phyloP scores from a whole-genome alignment of 2,797 vertebrate species.

The Enoplosus armatus region DNA sequence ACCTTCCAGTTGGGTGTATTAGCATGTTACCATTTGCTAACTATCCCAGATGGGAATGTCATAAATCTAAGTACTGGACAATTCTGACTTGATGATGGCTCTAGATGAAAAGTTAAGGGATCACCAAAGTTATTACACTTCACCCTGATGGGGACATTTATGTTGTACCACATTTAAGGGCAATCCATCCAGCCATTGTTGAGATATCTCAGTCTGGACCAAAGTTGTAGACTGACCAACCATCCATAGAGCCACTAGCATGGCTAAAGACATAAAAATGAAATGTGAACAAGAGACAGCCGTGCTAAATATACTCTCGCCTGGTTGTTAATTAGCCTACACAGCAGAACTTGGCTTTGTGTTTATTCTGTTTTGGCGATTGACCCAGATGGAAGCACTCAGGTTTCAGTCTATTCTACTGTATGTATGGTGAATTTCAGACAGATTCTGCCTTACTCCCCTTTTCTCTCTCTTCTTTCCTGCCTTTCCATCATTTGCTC shows the following conservation, averaged over 20 bases:
- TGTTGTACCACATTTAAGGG: neutral
- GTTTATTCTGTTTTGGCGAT: conserved; percentile 34
- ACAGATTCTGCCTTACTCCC: neutral
- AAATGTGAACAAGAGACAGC: neutral
- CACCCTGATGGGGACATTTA: neutral
- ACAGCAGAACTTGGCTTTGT: conserved; percentile 34
- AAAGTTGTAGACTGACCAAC: neutral
- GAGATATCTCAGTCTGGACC: neutral
- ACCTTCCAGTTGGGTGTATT: neutral
- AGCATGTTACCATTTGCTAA: neutral
- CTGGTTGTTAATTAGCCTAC: conserved; percentile 32
- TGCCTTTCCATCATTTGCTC: neutral
- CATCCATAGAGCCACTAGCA: neutral
- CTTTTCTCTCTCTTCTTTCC: neutral
- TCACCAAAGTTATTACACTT: neutral
- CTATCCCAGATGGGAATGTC: neutral
- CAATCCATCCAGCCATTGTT: neutral
- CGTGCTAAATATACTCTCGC: conserved; percentile 33
- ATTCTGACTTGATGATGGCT: neutral
- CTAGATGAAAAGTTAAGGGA: neutral
- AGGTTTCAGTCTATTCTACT: neutral
- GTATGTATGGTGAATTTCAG: neutral
- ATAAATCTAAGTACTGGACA: neutral
- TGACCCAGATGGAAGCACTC: conserved; percentile 22
- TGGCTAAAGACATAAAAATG: neutral